Percentiles rank a stretch among this genome's conserved stretches.
phyloP scores from a whole-genome alignment of 2,888 invertebrate genomes.

The Elysia crispata region DNA sequence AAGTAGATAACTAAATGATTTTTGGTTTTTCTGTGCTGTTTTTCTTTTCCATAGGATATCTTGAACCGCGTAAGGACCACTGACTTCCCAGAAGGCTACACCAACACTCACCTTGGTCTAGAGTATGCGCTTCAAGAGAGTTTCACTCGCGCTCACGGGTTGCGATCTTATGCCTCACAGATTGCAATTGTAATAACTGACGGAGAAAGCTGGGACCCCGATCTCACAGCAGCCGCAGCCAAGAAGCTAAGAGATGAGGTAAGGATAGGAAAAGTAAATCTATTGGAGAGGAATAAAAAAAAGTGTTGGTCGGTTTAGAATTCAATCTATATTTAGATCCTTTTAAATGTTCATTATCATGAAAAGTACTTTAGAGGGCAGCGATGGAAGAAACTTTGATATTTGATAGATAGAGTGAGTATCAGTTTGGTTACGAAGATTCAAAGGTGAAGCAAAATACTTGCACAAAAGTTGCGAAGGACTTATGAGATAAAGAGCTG shows the following conservation, averaged over 20 bases:
- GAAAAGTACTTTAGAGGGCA: not conserved
- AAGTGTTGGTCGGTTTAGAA: too few relatives aligned
- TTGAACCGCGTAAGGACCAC: constrained; percentile 56
- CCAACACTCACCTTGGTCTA: constrained; percentile 68
- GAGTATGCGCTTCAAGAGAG: constrained; percentile 60
- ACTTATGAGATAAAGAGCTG: too few relatives aligned
- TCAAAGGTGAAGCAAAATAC: too few relatives aligned
- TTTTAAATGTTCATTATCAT: not conserved
- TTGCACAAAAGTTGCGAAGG: too few relatives aligned
- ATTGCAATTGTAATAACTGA: constrained; percentile 54
- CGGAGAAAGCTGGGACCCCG: constrained; percentile 59
- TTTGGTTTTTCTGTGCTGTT: too few relatives aligned
- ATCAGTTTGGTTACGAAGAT: too few relatives aligned
- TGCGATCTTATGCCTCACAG: constrained; percentile 48
- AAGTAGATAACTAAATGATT: too few relatives aligned
- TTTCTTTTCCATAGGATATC: constrained; percentile 29
- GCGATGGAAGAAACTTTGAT: not conserved
- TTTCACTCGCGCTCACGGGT: constrained; percentile 62
- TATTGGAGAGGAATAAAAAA: too few relatives aligned
- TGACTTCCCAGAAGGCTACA: constrained; percentile 64
- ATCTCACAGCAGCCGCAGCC: constrained; percentile 63
- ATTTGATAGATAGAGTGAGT: too few relatives aligned
- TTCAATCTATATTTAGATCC: too few relatives aligned
- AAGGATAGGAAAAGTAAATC: too few relatives aligned
- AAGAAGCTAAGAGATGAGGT: constrained; percentile 52